These are phyloP conservation scores for Erpobdella octoculata DNA, from an alignment of 2,888 invertebrate species.

Conservation along the genomic window DNA sequence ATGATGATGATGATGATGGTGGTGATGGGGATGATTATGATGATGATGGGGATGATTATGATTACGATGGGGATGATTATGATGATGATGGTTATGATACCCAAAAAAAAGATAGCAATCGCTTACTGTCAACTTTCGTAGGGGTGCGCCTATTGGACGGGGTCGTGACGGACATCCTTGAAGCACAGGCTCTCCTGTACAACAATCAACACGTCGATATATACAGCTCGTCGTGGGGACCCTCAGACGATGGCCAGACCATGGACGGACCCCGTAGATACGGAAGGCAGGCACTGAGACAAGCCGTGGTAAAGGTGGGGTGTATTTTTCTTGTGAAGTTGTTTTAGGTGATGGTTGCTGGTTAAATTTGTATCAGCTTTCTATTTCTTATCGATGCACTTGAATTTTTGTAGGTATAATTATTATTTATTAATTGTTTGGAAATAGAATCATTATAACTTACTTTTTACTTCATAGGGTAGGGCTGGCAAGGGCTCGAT, in stretches of 20 bases:
- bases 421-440: neutral
- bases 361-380: neutral
- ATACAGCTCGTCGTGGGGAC: constrained; percentile 60
- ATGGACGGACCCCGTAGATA: constrained; percentile 77
- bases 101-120: too few species aligned
- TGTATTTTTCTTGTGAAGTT: neutral
- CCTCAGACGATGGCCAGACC: constrained; percentile 76
- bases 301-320: constrained; percentile 64
- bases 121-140: too few species aligned
- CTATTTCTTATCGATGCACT: too few species aligned
- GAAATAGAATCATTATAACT: neutral
- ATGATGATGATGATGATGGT: too few species aligned
- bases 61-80: too few species aligned
- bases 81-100: too few species aligned
- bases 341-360: neutral
- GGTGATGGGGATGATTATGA: too few species aligned
- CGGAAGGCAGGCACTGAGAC: constrained; percentile 65
- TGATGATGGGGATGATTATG: too few species aligned
- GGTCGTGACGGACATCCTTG: constrained; percentile 47
- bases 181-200: constrained; percentile 46
- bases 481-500: constrained; percentile 45
- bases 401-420: too few species aligned
- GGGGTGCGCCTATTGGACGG: constrained; percentile 51
- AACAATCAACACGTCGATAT: constrained; percentile 46
- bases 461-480: constrained; percentile 31